These are phyloP conservation scores for Zingel zingel DNA, from an alignment of 2,113 vertebrate genomes.

Conservation along the genomic window DNA sequence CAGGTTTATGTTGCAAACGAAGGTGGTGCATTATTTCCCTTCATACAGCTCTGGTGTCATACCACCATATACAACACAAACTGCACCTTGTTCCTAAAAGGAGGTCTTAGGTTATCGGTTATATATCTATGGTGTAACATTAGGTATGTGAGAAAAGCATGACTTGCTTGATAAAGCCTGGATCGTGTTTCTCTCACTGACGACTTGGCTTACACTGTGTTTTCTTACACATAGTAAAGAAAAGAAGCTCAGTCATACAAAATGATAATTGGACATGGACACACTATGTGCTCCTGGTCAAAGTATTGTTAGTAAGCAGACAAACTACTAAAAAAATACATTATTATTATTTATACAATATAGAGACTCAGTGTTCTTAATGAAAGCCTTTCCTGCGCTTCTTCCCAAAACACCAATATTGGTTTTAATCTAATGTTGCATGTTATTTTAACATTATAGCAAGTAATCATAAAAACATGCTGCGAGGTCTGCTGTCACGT, in stretches of 20 bases:
- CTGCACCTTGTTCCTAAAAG: background rate
- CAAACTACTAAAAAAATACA: background rate
- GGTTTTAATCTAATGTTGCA: background rate
- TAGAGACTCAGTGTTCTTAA: background rate
- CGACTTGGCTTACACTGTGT: background rate
- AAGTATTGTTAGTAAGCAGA: background rate
- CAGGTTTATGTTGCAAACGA: background rate
- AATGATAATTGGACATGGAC: background rate
- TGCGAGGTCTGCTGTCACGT: background rate
- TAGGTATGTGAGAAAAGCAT: constrained; percentile 29
- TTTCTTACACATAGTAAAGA: background rate
- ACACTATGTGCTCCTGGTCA: background rate
- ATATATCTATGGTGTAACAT: constrained; percentile 3
- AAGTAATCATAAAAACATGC: background rate
- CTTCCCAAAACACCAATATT: background rate
- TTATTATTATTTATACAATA: no score
- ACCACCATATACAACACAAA: background rate
- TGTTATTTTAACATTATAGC: background rate
- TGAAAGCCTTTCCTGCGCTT: background rate
- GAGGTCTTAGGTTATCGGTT: constrained; percentile 11
- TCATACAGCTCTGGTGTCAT: no score
- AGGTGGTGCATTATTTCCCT: background rate
- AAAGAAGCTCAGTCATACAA: background rate
- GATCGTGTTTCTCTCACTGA: constrained; percentile 17
- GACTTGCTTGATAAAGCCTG: constrained; percentile 1